Base-by-base conservation (phyloP, 35 echinoderm and acorn worm genomes). In the Nesometra sesokonis region DNA sequence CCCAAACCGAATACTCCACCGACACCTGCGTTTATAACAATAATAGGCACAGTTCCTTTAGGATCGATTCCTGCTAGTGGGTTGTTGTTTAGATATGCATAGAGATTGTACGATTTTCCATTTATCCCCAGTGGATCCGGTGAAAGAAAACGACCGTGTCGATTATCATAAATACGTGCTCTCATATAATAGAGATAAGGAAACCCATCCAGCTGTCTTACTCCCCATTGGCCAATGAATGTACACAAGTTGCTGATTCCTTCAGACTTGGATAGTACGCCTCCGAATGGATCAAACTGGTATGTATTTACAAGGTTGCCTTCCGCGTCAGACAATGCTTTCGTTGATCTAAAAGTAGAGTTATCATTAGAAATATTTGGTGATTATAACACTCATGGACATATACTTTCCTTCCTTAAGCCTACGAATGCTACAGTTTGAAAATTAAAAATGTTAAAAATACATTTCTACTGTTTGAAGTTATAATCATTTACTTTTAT, bases 61-160 rank as follows among this genome's bases (percentile, higher is more conserved):
- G 87, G 87, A 84, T 89, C 87, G 21, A 77, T 76, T 21, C 47
- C 82, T 0, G 31, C 13, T 4, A 82, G 32, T 4, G 87, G 87
- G 37, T 89, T 77, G 36, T 89, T 89, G 17, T 76, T 77, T 34
- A 78, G 79, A 76, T 89, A 89, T 13, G 46, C 38, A 31, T 89
- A 89, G 7, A 35, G 27, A 36, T 89, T 89, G 43, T 33, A 36
- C 13, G 80, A 81, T 67, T 80, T 82, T 38, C 87, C 87, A 32
- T 36, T 31, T 33, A 35, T 57, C 0, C 88, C 88, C 29, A 84
- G 80, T 2, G 36, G 3, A 33, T 89, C 88, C 29, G 80, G 88
- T 5, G 80, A 84, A 11, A 89, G n/a, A 77, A 89, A 89, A 5
- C 88, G 39, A 31, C 88, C 88, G 34, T 85, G 83, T 30, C 39